phyloP scores from a whole-genome alignment of 2,888 invertebrate species.

The Dynastes grantii region DNA sequence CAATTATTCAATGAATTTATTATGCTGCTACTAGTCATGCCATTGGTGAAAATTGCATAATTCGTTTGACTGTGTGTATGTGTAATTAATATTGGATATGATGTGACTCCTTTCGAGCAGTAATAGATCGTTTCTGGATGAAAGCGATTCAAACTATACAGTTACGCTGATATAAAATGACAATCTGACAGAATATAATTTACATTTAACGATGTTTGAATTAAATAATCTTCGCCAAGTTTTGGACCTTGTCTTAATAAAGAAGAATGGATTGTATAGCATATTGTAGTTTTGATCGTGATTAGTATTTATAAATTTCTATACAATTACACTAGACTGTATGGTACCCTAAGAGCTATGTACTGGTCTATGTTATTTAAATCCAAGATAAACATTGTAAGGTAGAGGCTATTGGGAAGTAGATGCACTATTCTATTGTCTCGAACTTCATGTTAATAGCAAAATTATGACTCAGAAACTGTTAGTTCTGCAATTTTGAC shows the following conservation, averaged over 20 bases:
- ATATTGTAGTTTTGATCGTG: too few relatives aligned
- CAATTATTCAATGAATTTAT: constrained; percentile 40
- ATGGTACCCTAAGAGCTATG: too few relatives aligned
- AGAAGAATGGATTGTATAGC: too few relatives aligned
- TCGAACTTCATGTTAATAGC: too few relatives aligned
- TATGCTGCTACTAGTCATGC: constrained; percentile 35
- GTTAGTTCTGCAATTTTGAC: too few relatives aligned
- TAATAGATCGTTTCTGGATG: constrained; percentile 26
- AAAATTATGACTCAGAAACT: too few relatives aligned
- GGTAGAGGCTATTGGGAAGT: too few relatives aligned
- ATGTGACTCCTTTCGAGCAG: constrained; percentile 3
- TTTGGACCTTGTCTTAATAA: background rate
- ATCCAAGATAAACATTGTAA: too few relatives aligned
- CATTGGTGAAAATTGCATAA: constrained; percentile 17
- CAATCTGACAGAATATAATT: constrained; percentile 6
- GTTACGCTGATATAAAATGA: constrained; percentile 17
- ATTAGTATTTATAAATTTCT: too few relatives aligned
- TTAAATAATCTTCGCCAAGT: background rate
- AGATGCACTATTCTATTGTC: too few relatives aligned
- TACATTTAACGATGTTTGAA: constrained; percentile 18
- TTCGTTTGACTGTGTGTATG: background rate
- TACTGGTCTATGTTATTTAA: too few relatives aligned
- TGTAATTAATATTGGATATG: constrained; percentile 15
- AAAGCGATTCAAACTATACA: constrained; percentile 31
- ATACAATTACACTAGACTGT: too few relatives aligned